A percentile compares a stretch with the other conserved stretches of the same genome.
These are phyloP conservation scores for Clarias batrachus DNA, from an alignment of 2,113 vertebrate genomes.

Conservation along the genomic window DNA sequence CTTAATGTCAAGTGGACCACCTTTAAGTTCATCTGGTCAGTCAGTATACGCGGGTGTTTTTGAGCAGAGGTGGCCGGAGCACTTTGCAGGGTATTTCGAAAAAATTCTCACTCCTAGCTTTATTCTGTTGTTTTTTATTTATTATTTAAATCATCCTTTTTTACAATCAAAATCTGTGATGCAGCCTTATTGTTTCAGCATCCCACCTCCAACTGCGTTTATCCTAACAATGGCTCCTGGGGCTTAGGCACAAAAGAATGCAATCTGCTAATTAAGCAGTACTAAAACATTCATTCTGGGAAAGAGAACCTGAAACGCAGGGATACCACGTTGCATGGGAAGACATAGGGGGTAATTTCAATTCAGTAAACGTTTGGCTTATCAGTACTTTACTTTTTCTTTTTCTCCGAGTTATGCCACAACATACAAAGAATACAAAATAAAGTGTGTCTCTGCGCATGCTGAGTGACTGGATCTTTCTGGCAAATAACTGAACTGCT, in stretches of 20 bases:
- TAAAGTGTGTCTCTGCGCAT: not conserved
- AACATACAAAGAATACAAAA: not conserved
- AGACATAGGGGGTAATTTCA: not conserved
- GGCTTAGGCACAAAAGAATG: constrained; percentile 11
- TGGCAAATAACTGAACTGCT: not conserved
- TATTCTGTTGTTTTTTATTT: not conserved
- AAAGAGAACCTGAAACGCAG: not conserved
- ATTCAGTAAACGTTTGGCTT: constrained; percentile 1
- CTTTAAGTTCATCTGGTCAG: not conserved
- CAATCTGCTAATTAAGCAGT: constrained; percentile 25
- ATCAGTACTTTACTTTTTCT: no score
- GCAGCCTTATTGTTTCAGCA: not conserved
- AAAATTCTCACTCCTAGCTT: not conserved
- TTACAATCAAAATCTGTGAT: not conserved
- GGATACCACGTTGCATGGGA: not conserved
- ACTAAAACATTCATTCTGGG: constrained; percentile 5
- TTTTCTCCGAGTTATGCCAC: not conserved
- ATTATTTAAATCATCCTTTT: not conserved
- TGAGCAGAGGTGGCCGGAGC: not conserved
- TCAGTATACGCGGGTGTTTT: not conserved
- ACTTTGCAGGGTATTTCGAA: not conserved
- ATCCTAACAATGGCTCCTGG: constrained; percentile 16
- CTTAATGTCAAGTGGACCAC: constrained; percentile 17
- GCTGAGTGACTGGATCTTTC: not conserved
- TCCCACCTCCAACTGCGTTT: constrained; percentile 27